These are phyloP conservation scores for Lophius americanus DNA, from an alignment of 2,797 vertebrate species.

Conservation along the genomic window DNA sequence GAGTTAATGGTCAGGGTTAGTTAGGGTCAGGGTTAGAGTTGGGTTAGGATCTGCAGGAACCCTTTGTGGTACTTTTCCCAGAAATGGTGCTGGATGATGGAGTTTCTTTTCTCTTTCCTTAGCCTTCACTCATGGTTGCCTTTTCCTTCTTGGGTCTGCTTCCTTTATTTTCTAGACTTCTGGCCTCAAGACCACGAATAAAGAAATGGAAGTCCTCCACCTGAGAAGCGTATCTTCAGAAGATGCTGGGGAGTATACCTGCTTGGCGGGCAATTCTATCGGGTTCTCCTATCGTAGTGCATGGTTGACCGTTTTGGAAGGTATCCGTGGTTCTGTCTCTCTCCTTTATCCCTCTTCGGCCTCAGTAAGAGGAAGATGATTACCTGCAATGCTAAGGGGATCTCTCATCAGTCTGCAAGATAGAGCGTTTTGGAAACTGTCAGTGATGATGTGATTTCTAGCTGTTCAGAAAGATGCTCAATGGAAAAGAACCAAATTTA, in stretches of 20 bases:
- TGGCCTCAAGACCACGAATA: constrained; percentile 99
- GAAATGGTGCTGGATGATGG: constrained; percentile 77
- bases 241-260: constrained; percentile 99
- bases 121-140: constrained; percentile 72
- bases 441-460: too few relatives aligned
- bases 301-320: constrained; percentile 99
- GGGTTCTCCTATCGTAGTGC: constrained; percentile 99
- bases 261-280: constrained; percentile 99
- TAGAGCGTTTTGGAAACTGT: too few relatives aligned
- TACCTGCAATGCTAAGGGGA: too few relatives aligned
- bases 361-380: too few relatives aligned
- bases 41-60: constrained; percentile 41
- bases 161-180: constrained; percentile 95
- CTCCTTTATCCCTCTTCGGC: constrained; percentile 1
- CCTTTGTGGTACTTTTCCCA: constrained; percentile 64
- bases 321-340: constrained; percentile 90
- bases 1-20: too few relatives aligned
- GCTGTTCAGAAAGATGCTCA: too few relatives aligned
- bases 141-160: constrained; percentile 86
- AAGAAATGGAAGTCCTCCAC: constrained; percentile 99
- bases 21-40: too few relatives aligned
- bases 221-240: constrained; percentile 99
- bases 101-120: constrained; percentile 68
- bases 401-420: too few relatives aligned
- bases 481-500: too few relatives aligned